Evolutionary conservation across 2,797 vertebrate genomes (phyloP).

Genomic region (Molossus alvarezi): DNA sequence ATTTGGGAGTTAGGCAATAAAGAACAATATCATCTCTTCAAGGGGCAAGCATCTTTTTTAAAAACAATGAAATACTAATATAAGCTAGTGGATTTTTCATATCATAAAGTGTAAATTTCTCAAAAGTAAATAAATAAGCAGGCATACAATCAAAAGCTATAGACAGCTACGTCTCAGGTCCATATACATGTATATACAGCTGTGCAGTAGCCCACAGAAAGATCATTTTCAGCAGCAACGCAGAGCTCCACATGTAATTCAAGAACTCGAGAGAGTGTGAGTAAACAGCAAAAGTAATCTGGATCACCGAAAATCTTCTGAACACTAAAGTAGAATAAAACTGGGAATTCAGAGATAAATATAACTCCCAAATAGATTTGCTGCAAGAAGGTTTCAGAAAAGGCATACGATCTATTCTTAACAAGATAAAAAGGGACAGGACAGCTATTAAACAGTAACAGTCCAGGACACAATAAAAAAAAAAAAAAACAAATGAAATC

Average conservation of each 20-base stretch:
- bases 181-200: too few species aligned
- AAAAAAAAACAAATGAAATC: constrained; percentile 70
- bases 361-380: constrained; percentile 62
- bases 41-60: background rate
- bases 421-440: constrained; percentile 67
- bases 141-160: background rate
- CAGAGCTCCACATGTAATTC: background rate
- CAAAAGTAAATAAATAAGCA: background rate
- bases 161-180: background rate
- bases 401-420: constrained; percentile 70
- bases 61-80: constrained; percentile 8
- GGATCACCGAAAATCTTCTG: constrained; percentile 42
- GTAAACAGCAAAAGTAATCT: constrained; percentile 58
- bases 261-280: constrained; percentile 25
- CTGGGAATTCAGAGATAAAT: constrained; percentile 63
- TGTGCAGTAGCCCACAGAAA: background rate
- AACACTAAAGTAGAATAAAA: constrained; percentile 60
- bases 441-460: constrained; percentile 51
- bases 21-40: background rate
- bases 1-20: background rate
- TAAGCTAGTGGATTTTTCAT: background rate
- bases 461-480: constrained; percentile 63
- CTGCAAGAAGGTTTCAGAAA: constrained; percentile 67
- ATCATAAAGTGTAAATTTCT: background rate
- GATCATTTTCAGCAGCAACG: constrained; percentile 49